Evolutionary conservation across 2,797 vertebrate genomes (phyloP).

Genomic region (Catostomus latipinnis): DNA sequence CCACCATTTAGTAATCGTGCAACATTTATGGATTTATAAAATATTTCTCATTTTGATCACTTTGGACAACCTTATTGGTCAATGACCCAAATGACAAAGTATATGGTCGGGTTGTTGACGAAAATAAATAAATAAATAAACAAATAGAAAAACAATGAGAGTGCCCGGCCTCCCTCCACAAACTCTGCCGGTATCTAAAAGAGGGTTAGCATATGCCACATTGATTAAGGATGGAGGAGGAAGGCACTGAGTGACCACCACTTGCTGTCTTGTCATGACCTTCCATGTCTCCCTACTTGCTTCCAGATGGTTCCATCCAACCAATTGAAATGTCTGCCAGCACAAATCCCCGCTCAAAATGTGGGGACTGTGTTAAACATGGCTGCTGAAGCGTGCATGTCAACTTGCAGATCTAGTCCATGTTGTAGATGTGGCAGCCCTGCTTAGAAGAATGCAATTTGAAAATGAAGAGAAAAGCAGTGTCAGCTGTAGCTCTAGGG

Average conservation of each 20-base stretch:
- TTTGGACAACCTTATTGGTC: too few species aligned
- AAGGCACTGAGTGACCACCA: conserved; percentile 9
- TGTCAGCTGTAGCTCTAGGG: conserved; percentile 70
- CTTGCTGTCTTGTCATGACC: conserved; percentile 45
- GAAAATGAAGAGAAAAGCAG: conserved; percentile 45
- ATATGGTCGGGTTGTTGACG: too few species aligned
- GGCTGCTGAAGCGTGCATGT: background rate
- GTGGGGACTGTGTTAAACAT: conserved; percentile 36
- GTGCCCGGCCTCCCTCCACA: background rate
- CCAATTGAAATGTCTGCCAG: conserved; percentile 28
- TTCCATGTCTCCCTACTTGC: conserved; percentile 43
- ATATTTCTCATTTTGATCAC: too few species aligned
- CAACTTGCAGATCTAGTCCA: background rate
- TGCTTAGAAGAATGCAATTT: conserved; percentile 31
- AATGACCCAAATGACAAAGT: too few species aligned
- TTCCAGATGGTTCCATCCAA: conserved; percentile 55
- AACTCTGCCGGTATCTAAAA: background rate
- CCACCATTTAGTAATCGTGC: too few species aligned
- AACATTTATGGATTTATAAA: too few species aligned
- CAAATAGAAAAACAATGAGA: background rate
- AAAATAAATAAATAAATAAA: background rate
- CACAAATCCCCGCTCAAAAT: conserved; percentile 1
- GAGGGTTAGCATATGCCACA: conserved; percentile 5
- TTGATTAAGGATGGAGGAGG: conserved; percentile 15
- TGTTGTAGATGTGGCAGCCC: background rate